Percentiles rank a stretch among this genome's conserved stretches.
Conservation (phyloP, 2,113 vertebrate species). For the Engystomops pustulosus region DNA sequence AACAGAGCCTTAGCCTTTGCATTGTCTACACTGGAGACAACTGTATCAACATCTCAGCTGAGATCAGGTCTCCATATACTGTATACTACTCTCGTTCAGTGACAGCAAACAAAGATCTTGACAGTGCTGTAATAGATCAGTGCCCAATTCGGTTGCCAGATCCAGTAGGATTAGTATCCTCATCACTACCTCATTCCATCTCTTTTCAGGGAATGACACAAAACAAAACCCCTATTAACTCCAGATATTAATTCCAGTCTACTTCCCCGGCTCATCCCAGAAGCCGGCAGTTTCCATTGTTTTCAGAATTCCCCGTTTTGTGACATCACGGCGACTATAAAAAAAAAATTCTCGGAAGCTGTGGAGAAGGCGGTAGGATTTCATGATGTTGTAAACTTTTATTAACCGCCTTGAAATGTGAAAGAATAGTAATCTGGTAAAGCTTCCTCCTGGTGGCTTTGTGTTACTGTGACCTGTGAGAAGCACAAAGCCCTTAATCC, state of each 20-base stretch:
- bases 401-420: neutral
- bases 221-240: neutral
- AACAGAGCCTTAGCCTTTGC: too few relatives aligned
- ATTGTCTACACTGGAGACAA: too few relatives aligned
- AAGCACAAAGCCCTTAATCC: constrained; percentile 41
- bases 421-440: constrained; percentile 5
- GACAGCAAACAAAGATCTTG: too few relatives aligned
- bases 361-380: neutral
- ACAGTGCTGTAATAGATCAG: too few relatives aligned
- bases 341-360: neutral
- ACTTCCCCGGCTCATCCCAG: neutral
- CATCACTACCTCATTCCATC: neutral
- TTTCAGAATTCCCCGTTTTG: neutral
- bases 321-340: neutral
- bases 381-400: neutral
- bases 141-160: too few relatives aligned
- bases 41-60: too few relatives aligned
- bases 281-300: constrained; percentile 1
- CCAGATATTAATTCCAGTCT: constrained; percentile 21
- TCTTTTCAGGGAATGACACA: neutral
- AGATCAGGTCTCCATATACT: too few relatives aligned
- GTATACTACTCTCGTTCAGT: too few relatives aligned
- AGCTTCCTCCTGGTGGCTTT: neutral
- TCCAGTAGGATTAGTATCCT: neutral
- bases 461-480: neutral